Conservation (phyloP, 2,113 vertebrate species). For the Centrocercus urophasianus region DNA sequence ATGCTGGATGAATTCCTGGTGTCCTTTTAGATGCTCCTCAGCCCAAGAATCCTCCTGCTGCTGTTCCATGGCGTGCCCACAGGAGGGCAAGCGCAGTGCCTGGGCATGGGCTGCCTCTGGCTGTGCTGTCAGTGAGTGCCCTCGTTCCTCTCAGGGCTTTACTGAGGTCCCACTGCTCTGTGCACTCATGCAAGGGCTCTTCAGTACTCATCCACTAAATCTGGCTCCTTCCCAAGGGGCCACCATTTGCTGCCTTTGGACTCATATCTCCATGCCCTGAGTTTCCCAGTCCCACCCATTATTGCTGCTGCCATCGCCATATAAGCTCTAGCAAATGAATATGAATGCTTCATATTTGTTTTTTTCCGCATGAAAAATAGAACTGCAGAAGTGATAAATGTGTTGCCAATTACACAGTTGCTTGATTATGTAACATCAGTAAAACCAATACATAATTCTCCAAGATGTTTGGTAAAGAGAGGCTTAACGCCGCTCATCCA, state of each 20-base stretch:
- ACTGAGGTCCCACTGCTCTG: too few relatives aligned
- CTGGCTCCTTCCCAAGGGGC: not conserved
- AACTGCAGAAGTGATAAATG: conserved; percentile 66
- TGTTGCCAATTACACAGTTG: conserved; percentile 73
- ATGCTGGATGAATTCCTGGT: not conserved
- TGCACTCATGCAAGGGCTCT: not conserved
- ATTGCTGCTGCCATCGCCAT: not conserved
- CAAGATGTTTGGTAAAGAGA: conserved; percentile 56
- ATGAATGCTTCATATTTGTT: conserved; percentile 39
- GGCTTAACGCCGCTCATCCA: conserved; percentile 55
- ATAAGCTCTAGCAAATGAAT: conserved; percentile 50
- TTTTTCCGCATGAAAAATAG: conserved; percentile 35
- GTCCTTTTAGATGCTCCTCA: not conserved
- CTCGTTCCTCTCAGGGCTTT: not conserved
- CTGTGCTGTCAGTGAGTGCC: accelerated
- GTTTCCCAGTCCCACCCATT: not conserved
- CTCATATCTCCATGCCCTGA: not conserved
- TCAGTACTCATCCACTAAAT: not conserved
- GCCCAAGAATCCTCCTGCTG: not conserved
- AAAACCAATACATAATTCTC: conserved; percentile 65
- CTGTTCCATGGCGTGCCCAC: not conserved
- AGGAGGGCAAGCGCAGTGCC: conserved; percentile 21
- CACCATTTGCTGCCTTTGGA: not conserved
- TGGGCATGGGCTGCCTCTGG: not conserved
- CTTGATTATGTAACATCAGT: conserved; percentile 69